Evolutionary conservation across 2,113 vertebrate genomes (phyloP), one percentile per base, ranked within the genome.

Genomic region (Callaeas wilsoni): DNA sequence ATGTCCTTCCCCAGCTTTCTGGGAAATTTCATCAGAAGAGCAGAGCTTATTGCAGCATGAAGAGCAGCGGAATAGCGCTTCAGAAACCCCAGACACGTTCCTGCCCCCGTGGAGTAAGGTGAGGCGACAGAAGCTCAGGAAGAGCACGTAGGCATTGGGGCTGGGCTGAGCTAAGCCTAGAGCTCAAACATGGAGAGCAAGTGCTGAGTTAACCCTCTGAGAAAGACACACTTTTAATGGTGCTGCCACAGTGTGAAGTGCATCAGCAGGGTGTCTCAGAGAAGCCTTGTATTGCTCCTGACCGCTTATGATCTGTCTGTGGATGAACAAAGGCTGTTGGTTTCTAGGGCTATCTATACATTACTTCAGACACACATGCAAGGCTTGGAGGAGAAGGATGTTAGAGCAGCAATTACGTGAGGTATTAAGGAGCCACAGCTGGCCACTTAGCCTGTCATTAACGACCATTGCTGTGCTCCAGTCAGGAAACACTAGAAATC

Each of bases 361-460:
- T 93, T 84, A 53, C 86, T 57, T 87, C 74, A 67, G 64, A 67
- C 2, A 33, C 0, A 22, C 49, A 69, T 12, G 16, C 16, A 35
- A 64, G 49, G 63, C n/a, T 27, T 53, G 55, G 69, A 92, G 64
- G 59, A 96, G 76, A 87, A 67, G 84, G 65, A 65, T 65, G 50
- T 67, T 35, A 55, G 59, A 57, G 71, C 52, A 91, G 68, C 64
- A 84, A 68, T 94, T 89, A 84, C 0, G 1, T 39, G 56, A 76
- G 74, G 57, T 68, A 81, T 82, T 78, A 93, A 96, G 83, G 90
- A 96, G 92, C 46, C 94, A 84, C 95, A 96, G 92, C 88, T 97
- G 92, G 94, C 79, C 95, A 93, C 94, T 95, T 84, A 90, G 83
- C 73, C 93, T 84, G 46, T 88, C 80, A 75, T 94, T 96, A 96